Evolutionary conservation across 2,113 vertebrate genomes (phyloP), one percentile per base, ranked within the genome.

Genomic region (Gymnogyps californianus): DNA sequence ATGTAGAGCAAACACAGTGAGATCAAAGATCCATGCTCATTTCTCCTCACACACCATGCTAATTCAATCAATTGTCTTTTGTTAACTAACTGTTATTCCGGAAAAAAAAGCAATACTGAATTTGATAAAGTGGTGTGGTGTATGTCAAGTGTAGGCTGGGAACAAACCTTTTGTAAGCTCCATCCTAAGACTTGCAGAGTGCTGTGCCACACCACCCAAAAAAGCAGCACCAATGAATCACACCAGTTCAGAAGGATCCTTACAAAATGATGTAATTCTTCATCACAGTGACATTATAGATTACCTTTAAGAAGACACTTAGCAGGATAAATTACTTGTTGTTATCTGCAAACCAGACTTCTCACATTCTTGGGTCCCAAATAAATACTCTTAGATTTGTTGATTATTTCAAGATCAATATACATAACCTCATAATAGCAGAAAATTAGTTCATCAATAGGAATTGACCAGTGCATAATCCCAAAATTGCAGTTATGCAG

Each of bases 271-370:
- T 95, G 94, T 67, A 52, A 97, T 98, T 97, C 95, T 97, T 98
- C 96, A 97, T 96, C 91, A 76, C 72, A 78, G 36, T 97, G 93
- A 92, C 82, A 91, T 90, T 98, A 97, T 97, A 81, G 97, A 98
- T 98, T 98, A 95, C 46, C 89, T 97, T 97, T 97, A 98, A 96
- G 86, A 90, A 98, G 93, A 92, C 77, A 94, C 81, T 97, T 95
- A 95, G 67, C 40, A 95, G 94, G 95, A 98, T 96, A 94, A 97
- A 98, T 97, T 95, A 94, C 66, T 94, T 92, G 67, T 96, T 97
- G 93, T 96, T 98, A 95, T 97, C 97, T 90, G 86, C 72, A 79
- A 93, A 94, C 69, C 76, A 96, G 89, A 66, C 44, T 85, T 66
- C 80, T 97, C 69, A 78, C 51, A 65, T 96, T 93, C 95, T 47